Evolutionary conservation across 2,888 invertebrate species (phyloP).

Genomic region (Stenchaetothrips biformis): DNA sequence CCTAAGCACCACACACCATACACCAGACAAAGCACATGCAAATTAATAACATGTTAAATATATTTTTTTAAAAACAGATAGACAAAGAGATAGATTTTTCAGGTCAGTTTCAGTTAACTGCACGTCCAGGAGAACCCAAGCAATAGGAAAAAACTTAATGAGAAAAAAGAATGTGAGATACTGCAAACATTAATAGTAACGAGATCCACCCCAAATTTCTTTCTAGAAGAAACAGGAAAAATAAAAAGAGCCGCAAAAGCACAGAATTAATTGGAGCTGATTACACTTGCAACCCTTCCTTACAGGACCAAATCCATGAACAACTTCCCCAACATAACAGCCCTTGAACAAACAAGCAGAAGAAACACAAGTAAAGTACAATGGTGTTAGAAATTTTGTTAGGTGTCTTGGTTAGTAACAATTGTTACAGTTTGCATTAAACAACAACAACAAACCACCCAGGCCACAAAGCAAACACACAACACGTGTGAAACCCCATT

Average conservation of each 20-base stretch:
- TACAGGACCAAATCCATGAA: not conserved
- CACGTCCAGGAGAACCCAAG: too few species aligned
- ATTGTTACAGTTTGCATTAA: not conserved
- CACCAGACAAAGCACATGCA: conserved; percentile 43
- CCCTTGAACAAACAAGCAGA: conserved; percentile 15
- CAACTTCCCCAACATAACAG: conserved; percentile 21
- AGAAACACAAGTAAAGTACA: conserved; percentile 11
- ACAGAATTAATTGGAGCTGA: too few species aligned
- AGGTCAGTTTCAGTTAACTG: too few species aligned
- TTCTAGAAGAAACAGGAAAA: too few species aligned
- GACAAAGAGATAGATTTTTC: conserved; percentile 21
- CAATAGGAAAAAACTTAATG: too few species aligned
- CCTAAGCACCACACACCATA: conserved; percentile 52
- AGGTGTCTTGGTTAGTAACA: not conserved
- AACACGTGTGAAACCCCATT: conserved; percentile 41
- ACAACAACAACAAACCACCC: conserved; percentile 2
- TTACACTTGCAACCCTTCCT: too few species aligned
- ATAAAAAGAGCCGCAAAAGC: too few species aligned
- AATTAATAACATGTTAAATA: conserved; percentile 24
- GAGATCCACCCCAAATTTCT: too few species aligned
- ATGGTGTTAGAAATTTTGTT: not conserved
- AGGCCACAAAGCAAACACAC: conserved; percentile 25
- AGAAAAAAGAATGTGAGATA: too few species aligned
- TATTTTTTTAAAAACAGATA: not conserved
- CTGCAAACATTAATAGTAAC: too few species aligned